Evolutionary conservation across 2,113 vertebrate genomes (phyloP).

Genomic region (Myanophis thanlyinensis): DNA sequence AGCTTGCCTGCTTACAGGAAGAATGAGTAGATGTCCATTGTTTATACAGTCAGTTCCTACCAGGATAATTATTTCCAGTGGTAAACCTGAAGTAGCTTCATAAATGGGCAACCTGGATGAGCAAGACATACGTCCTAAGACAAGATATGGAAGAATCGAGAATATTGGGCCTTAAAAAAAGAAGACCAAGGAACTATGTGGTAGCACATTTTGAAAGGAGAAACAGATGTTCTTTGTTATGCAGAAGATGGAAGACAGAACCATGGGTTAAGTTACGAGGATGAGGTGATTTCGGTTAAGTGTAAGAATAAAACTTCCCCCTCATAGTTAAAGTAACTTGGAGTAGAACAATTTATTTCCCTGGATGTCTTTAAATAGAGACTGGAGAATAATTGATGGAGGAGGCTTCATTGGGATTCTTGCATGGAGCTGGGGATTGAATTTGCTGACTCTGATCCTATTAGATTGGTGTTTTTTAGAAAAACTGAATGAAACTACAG

Average conservation of each 20-base stretch:
- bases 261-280: not conserved
- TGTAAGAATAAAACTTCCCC: not conserved
- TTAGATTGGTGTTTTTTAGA: not conserved
- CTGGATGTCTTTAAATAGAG: not conserved
- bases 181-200: not conserved
- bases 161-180: not conserved
- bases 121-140: not conserved
- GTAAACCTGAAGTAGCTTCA: not conserved
- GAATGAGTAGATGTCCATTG: not conserved
- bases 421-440: not conserved
- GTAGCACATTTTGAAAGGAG: not conserved
- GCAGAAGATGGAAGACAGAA: not conserved
- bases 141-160: not conserved
- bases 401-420: not conserved
- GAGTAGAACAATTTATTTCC: not conserved
- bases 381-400: not conserved
- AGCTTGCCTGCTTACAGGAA: not conserved
- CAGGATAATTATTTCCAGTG: not conserved
- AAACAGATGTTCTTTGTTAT: not conserved
- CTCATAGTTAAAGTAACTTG: not conserved
- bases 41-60: not conserved
- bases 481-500: not conserved
- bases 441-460: not conserved
- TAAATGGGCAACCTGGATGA: not conserved
- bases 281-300: not conserved